Evolutionary conservation across 2,113 vertebrate genomes (phyloP), one percentile per base, ranked within the genome.

Genomic region (Amia ocellicauda): DNA sequence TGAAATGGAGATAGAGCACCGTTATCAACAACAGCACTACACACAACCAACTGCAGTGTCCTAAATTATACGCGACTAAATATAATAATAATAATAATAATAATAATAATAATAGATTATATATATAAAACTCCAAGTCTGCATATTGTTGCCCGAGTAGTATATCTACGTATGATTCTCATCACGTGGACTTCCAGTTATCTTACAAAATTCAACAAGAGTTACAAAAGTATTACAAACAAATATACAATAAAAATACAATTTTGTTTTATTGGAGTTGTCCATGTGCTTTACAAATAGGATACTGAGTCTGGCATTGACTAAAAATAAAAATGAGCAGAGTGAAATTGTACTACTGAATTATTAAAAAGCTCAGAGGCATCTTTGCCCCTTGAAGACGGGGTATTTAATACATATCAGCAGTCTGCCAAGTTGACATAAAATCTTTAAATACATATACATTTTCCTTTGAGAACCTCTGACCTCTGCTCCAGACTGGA

Each of bases 331-430:
- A 74, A 2, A 1, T 27, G 40, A 69, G 68, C 65, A 4, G 65
- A 23, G 29, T 53, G 69, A 69, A 74, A 73, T 74, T 76, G 78
- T 76, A 71, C 61, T 1, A 61, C 41, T 86, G 24, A 80, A 86
- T 85, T 80, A 85, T 86, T 85, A 60, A 86, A 71, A 66, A 62
- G 45, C 69, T 70, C 47, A 36, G 67, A 72, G 77, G 77, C 26
- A 67, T 71, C 77, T 77, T 66, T 69, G 64, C 11, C 77, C 68
- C 72, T 73, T 70, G 68, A 59, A 72, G 75, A 74, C 76, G 41
- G 58, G 27, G 27, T 23, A 16, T 3, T 65, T 69, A 71, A 26
- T 29, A 4, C 22, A 22, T 29, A 13, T 13, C n/a, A 14, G 57
- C 29, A 29, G 24, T 42, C 57, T 41, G 13, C 20, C 5, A 36